phyloP scores from a whole-genome alignment of 2,113 vertebrate genomes.

The Salvelinus alpinus region DNA sequence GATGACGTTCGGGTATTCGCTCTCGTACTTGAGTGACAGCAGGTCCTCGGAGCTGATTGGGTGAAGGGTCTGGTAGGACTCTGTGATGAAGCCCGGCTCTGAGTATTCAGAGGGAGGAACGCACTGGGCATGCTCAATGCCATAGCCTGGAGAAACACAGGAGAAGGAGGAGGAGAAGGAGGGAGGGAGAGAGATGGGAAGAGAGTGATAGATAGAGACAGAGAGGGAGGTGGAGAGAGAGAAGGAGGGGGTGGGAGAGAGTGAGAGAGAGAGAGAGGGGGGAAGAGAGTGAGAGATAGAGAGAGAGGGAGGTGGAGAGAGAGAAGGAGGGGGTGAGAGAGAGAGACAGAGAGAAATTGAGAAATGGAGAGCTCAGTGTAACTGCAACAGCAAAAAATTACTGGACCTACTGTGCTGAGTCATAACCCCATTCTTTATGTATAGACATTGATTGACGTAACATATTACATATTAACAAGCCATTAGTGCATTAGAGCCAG shows the following conservation, averaged over 20 bases:
- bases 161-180: conserved; percentile 21
- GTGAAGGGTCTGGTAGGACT: conserved; percentile 98
- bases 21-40: conserved; percentile 96
- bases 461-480: conserved; percentile 1
- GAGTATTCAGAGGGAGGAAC: conserved; percentile 98
- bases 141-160: conserved; percentile 80
- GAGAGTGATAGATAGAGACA: too few species aligned
- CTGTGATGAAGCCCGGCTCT: conserved; percentile 98
- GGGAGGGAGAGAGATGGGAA: too few species aligned
- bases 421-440: neutral
- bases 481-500: neutral
- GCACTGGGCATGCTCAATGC: conserved; percentile 96
- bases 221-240: too few species aligned
- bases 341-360: too few species aligned
- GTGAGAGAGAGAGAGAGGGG: neutral
- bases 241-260: too few species aligned
- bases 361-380: too few species aligned
- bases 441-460: neutral
- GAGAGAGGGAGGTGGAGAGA: too few species aligned
- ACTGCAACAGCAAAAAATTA: too few species aligned
- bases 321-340: too few species aligned
- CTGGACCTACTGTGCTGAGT: too few species aligned
- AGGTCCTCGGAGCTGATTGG: conserved; percentile 98
- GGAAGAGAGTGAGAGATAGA: too few species aligned
- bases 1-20: conserved; percentile 87